Conservation (phyloP, 2,888 invertebrate genomes). For the Monopis laevigella region DNA sequence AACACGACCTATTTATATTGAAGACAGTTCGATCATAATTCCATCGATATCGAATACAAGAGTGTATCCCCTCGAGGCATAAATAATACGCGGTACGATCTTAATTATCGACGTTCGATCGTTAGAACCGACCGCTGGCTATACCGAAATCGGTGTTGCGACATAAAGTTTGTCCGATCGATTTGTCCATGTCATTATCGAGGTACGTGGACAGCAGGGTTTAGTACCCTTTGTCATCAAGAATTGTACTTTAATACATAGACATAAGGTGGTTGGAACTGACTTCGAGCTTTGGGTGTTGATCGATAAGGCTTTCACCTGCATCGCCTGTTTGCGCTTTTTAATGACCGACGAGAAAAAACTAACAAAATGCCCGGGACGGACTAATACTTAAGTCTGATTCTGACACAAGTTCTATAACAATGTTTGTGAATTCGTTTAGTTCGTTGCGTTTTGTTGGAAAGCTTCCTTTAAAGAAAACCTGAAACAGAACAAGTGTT, state of each 20-base stretch:
- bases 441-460: too few species aligned
- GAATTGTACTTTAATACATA: neutral
- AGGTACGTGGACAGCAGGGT: neutral
- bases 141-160: conserved; percentile 54
- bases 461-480: too few species aligned
- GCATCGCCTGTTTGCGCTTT: too few species aligned
- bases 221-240: neutral
- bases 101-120: conserved; percentile 61
- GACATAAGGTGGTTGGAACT: neutral
- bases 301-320: conserved; percentile 1
- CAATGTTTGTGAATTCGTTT: too few species aligned
- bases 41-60: too few species aligned
- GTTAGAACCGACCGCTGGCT: conserved; percentile 61
- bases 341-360: too few species aligned
- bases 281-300: neutral
- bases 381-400: too few species aligned
- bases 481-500: too few species aligned
- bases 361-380: too few species aligned
- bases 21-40: too few species aligned
- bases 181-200: conserved; percentile 5
- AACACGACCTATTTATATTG: too few species aligned
- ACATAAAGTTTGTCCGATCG: conserved; percentile 24
- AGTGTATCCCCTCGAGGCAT: conserved; percentile 35
- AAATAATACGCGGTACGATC: conserved; percentile 61
- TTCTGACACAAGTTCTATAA: too few species aligned